Base-by-base conservation (phyloP, 2,797 vertebrate species). In the Centroberyx gerrardi region DNA sequence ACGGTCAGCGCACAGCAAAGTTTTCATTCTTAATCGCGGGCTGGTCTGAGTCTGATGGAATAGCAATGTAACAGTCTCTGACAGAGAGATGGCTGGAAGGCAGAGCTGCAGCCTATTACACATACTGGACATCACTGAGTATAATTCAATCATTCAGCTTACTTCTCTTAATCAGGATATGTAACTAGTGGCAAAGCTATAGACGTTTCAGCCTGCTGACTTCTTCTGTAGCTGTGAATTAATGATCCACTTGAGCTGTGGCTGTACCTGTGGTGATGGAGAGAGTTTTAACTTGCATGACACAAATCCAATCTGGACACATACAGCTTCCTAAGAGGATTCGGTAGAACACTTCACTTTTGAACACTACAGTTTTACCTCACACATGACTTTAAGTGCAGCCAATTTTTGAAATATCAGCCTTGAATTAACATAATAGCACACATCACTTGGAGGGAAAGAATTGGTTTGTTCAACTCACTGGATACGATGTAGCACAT, bases 11-110 rank as follows among this genome's bases (percentile, higher is more conserved):
- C 75, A 68, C 60, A 69, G 79, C 74, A 69, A 63, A 79, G 46
- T 64, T 60, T 82, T 84, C 76, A 79, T 88, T 87, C 80, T 69
- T 91, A 85, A 88, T 84, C 48, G 60, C 33, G 64, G 72, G 65
- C 68, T 67, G 56, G 70, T 66, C 83, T 59, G 59, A 82, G 48
- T 68, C 68, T 83, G 85, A 90, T 85, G 78, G 72, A 83, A 84
- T 22, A 65, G 70, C 53, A 65, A 59, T 33, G 62, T 76, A 76
- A 79, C 74, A 58, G 55, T 70, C 55, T 87, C 36, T 71, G 86
- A 89, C 82, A 78, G 76, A 78, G 55, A 31, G 72, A 76, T 66
- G 27, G 48, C 28, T 27, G 52, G 55, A 83, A 61, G 75, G 63
- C 59, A 65, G 78, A 52, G 27, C 12, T 5, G 18, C 28, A 56